Evolutionary conservation across 2,113 vertebrate species (phyloP).

Genomic region (Conger conger): DNA sequence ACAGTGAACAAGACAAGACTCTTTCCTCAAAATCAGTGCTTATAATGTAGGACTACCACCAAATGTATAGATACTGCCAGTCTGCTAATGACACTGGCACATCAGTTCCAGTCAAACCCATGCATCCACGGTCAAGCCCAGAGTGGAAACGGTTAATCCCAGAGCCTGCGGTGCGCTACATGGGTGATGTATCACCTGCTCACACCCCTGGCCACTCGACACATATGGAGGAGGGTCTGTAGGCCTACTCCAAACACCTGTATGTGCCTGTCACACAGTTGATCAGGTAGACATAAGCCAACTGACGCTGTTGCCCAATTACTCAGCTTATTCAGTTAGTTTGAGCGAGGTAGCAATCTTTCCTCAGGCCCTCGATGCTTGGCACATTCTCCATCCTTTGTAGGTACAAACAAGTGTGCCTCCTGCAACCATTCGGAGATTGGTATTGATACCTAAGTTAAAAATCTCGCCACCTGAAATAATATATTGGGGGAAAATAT

Average conservation of each 20-base stretch:
- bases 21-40: too few relatives aligned
- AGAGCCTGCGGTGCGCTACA: not conserved
- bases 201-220: not conserved
- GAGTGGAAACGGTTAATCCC: too few relatives aligned
- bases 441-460: not conserved
- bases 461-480: not conserved
- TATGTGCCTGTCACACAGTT: not conserved
- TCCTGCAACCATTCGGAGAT: not conserved
- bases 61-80: not conserved
- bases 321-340: not conserved
- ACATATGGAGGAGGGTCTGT: not conserved
- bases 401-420: not conserved
- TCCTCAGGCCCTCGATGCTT: not conserved
- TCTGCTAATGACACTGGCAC: not conserved
- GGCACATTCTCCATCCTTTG: not conserved
- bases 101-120: too few relatives aligned
- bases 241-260: not conserved
- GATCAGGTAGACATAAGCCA: too few relatives aligned
- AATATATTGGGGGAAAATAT: too few relatives aligned
- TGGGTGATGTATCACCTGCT: not conserved
- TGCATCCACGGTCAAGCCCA: too few relatives aligned
- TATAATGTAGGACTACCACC: not conserved
- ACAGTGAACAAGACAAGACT: too few relatives aligned
- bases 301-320: not conserved
- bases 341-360: not conserved